These are phyloP conservation scores for Chydorus sphaericus DNA, from an alignment of 2,888 invertebrate genomes.

Conservation along the genomic window DNA sequence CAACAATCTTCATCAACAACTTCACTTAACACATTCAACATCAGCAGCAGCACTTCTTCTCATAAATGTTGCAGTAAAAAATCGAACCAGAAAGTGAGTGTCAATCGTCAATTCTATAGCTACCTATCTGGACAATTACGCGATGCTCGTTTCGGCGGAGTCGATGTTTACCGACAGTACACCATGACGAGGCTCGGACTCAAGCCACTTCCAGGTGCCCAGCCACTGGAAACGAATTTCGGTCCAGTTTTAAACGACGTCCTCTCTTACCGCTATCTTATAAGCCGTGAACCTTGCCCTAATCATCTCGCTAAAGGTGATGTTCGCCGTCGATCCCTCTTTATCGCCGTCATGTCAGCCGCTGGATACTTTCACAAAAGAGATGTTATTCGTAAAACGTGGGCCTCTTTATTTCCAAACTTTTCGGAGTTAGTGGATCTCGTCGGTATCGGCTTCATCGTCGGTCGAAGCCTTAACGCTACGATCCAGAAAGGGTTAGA, in stretches of 20 bases:
- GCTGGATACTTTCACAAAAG: not conserved
- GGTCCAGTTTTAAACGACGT: not conserved
- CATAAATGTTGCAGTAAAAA: too few relatives aligned
- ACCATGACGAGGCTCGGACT: not conserved
- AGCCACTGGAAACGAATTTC: not conserved
- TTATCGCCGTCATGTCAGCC: not conserved
- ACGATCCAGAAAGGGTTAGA: not conserved
- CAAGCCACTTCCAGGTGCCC: not conserved
- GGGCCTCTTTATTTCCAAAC: too few relatives aligned
- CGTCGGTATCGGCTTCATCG: not conserved
- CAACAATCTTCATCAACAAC: too few relatives aligned
- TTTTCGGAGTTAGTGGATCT: not conserved
- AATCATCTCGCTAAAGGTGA: not conserved
- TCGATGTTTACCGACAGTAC: not conserved
- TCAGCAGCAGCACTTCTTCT: too few relatives aligned
- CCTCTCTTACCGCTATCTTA: not conserved
- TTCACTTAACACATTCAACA: too few relatives aligned
- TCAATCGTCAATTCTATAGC: too few relatives aligned
- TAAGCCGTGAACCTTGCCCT: not conserved
- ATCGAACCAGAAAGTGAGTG: too few relatives aligned
- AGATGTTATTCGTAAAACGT: not conserved
- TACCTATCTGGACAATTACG: too few relatives aligned
- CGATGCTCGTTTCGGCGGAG: not conserved
- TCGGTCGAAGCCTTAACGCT: not conserved
- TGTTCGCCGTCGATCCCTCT: not conserved